These are phyloP conservation scores for Penaeus chinensis DNA, from an alignment of 1,140 invertebrate species.

Conservation along the genomic window DNA sequence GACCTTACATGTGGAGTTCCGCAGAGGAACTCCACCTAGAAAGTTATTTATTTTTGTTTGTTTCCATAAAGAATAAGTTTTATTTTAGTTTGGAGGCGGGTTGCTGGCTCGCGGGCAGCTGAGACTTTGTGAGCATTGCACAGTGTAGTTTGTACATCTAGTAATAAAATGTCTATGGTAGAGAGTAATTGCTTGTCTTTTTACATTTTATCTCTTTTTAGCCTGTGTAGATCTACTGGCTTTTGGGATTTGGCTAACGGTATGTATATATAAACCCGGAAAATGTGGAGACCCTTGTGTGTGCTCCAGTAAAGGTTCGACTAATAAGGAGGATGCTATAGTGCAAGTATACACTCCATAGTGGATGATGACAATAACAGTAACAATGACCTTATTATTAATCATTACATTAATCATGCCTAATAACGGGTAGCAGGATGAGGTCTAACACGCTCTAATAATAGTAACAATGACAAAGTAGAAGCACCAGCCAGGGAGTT, in stretches of 20 bases:
- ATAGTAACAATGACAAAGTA: constrained; percentile 22
- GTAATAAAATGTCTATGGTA: constrained; percentile 59
- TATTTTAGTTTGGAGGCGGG: constrained; percentile 46
- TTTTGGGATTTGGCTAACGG: constrained; percentile 57
- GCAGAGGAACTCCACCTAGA: constrained; percentile 32
- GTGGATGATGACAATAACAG: constrained; percentile 36
- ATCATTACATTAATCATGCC: constrained; percentile 5
- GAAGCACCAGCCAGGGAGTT: constrained; percentile 31
- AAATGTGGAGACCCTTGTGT: constrained; percentile 32
- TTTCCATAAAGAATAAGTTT: constrained; percentile 36
- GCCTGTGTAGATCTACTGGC: constrained; percentile 56
- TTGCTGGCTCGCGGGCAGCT: constrained; percentile 43
- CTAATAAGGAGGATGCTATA: constrained; percentile 43
- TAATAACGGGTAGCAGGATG: constrained; percentile 45
- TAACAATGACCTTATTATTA: constrained; percentile 2
- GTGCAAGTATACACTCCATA: constrained; percentile 24
- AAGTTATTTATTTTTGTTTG: constrained; percentile 41
- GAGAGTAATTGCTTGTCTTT: constrained; percentile 58
- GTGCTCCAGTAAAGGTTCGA: constrained; percentile 33
- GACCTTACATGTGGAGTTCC: constrained; percentile 26
- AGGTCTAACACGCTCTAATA: constrained; percentile 37
- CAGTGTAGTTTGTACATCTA: constrained; percentile 59
- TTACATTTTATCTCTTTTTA: constrained; percentile 58
- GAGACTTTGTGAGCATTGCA: constrained; percentile 54
- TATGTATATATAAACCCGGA: constrained; percentile 37